These are phyloP conservation scores for Acrobasis suavella DNA, from an alignment of 2,888 invertebrate genomes.

Conservation along the genomic window DNA sequence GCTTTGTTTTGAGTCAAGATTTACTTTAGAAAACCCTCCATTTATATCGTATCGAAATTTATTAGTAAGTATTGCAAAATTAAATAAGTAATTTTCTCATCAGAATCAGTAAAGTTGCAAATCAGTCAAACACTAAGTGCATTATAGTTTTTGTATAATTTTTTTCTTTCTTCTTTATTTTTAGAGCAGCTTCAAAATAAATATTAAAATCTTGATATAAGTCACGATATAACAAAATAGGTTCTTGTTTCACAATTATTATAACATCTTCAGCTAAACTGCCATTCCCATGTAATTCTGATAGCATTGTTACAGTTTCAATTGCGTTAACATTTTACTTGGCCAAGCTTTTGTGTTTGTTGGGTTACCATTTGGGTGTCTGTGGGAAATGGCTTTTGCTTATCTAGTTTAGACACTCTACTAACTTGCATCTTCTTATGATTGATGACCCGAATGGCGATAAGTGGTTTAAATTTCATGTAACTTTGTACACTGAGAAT, in stretches of 20 bases:
- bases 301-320: slow-evolving; percentile 31
- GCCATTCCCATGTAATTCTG: slow-evolving; percentile 28
- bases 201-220: not conserved
- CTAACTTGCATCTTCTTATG: slow-evolving; percentile 11
- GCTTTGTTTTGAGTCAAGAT: not conserved
- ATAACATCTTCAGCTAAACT: slow-evolving; percentile 21
- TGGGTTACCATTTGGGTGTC: slow-evolving; percentile 4
- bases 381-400: slow-evolving; percentile 20
- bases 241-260: slow-evolving; percentile 20
- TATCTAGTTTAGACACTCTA: slow-evolving; percentile 23
- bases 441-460: not conserved
- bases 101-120: no score
- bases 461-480: no score
- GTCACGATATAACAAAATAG: slow-evolving; percentile 5
- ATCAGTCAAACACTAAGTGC: no score
- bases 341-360: slow-evolving; percentile 12
- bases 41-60: no score
- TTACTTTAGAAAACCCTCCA: not conserved
- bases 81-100: no score
- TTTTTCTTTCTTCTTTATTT: not conserved
- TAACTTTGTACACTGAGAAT: no score
- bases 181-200: not conserved
- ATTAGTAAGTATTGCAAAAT: no score
- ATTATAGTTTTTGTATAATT: no score
- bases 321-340: slow-evolving; percentile 15